Percentiles rank a stretch among this genome's conserved stretches.
Conservation (phyloP, 2,888 invertebrate genomes). For the Trachelus stipa region DNA sequence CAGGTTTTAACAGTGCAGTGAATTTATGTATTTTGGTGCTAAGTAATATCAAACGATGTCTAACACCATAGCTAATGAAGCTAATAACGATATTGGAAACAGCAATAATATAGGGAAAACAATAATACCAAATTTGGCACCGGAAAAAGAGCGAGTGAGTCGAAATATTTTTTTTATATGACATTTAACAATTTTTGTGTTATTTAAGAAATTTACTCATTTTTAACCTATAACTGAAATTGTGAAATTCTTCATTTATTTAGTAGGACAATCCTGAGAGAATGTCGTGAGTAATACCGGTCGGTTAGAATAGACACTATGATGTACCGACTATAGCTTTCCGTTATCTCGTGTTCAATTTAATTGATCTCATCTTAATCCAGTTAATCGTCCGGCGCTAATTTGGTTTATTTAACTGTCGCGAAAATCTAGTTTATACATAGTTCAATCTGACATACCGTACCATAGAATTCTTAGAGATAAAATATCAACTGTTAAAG, state of each 20-base stretch:
- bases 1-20: not conserved
- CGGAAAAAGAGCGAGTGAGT: constrained; percentile 37
- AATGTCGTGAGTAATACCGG: not conserved
- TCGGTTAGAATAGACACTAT: not conserved
- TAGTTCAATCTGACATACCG: not conserved
- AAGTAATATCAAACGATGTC: constrained; percentile 22
- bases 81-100: constrained; percentile 27
- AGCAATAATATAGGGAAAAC: constrained; percentile 32
- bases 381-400: not conserved
- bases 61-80: constrained; percentile 29
- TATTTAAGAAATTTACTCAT: not conserved
- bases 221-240: not conserved
- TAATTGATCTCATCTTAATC: not conserved
- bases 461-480: not conserved
- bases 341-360: not conserved
- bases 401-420: not conserved
- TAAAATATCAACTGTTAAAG: not conserved
- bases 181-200: not conserved
- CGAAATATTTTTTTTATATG: constrained; percentile 1
- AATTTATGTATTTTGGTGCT: not conserved
- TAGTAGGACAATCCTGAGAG: not conserved
- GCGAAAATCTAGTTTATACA: not conserved
- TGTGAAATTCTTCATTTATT: not conserved
- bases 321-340: not conserved
- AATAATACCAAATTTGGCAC: constrained; percentile 20